Evolutionary conservation across 2,888 invertebrate genomes (phyloP), one percentile per base, ranked within the genome.

Genomic region (Scaeva pyrastri): DNA sequence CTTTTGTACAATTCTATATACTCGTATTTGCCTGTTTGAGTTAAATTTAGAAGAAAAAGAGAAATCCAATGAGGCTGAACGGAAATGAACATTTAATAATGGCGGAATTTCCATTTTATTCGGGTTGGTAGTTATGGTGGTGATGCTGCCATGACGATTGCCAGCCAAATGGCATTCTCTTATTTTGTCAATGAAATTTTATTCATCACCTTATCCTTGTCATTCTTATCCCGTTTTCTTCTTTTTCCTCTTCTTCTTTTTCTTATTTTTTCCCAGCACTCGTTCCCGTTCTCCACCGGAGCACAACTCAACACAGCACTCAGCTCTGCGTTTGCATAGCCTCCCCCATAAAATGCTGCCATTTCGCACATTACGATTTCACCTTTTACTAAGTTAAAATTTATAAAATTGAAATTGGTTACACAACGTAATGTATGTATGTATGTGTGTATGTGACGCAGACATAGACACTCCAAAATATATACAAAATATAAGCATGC

Each of bases 321-420:
- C 31, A 31, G 5, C 52, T 23, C 52, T 31, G 11, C 16, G 10
- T 23, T 23, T 31, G 11, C 16, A n/a, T n/a, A 26, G 10, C 31
- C 56, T 31, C 16, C 31, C 5, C 31, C 10, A 39, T 1, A 56
- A 21, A 39, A 39, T 58, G 19, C 39, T 58, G 58, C 58, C 58
- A 58, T 12, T 58, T 58, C 58, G 19, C 39, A 58, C 36, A 58
- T 58, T 19, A 52, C 52, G 16, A 73, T 45, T 77, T 43, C 6
- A 52, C 60, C 70, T 70, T 70, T 77, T 52, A 68, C 52, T 77
- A 60, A 52, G 70, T 71, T 77, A 52, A 77, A 77, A 77, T 60
- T 50, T 62, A 70, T 70, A 70, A 70, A 77, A 77, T 77, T 77
- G 77, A 77, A 77, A 71, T 70, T 62, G 68, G 58, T 76, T 70